Percentiles rank a stretch among this genome's conserved stretches.
Conservation (phyloP, 2,888 invertebrate species). For the Lasiommata megera region DNA sequence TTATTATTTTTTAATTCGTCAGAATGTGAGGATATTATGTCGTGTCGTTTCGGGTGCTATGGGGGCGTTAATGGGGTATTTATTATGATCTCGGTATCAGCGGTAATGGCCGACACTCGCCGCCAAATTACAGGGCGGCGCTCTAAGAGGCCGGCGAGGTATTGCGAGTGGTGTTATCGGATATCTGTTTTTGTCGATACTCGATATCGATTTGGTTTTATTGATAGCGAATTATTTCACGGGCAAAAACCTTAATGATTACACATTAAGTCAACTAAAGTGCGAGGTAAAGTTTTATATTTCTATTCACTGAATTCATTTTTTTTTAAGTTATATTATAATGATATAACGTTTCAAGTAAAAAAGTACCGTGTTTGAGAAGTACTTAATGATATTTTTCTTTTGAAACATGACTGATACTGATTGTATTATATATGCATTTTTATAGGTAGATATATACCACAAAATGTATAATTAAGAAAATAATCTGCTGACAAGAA, state of each 20-base stretch:
- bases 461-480: too few relatives aligned
- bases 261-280: background rate
- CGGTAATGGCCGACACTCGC: slow-evolving; percentile 80
- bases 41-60: slow-evolving; percentile 75
- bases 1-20: slow-evolving; percentile 20
- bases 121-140: slow-evolving; percentile 82
- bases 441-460: too few relatives aligned
- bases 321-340: too few relatives aligned
- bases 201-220: slow-evolving; percentile 19
- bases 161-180: slow-evolving; percentile 62
- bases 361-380: too few relatives aligned
- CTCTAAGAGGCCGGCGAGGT: slow-evolving; percentile 63
- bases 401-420: too few relatives aligned
- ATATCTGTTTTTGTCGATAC: slow-evolving; percentile 41
- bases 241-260: background rate
- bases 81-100: slow-evolving; percentile 81
- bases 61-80: slow-evolving; percentile 81
- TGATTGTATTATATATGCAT: too few relatives aligned
- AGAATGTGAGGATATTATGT: slow-evolving; percentile 31
- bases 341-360: too few relatives aligned
- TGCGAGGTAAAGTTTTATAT: too few relatives aligned
- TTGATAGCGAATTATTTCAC: slow-evolving; percentile 13
- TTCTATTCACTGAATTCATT: too few relatives aligned
- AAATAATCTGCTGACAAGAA: too few relatives aligned
- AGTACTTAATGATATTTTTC: too few relatives aligned